Percentiles rank a stretch among this genome's conserved stretches.
Conservation (phyloP, 2,888 invertebrate species). For the Pyrocoelia pectoralis region DNA sequence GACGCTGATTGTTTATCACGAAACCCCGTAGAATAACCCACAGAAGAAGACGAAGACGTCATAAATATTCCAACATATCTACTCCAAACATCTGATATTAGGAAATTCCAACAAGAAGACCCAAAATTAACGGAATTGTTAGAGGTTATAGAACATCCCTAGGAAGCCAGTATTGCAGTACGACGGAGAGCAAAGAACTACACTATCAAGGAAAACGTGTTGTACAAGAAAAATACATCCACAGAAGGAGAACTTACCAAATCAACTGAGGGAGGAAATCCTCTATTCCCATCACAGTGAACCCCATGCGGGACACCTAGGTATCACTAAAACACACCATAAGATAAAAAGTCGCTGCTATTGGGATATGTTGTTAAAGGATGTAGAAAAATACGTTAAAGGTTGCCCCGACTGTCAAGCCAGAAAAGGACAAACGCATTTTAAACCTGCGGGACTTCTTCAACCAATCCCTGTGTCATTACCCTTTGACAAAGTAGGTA, state of each 20-base stretch:
- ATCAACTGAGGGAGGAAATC: not conserved
- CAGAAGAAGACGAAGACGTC: constrained; percentile 1
- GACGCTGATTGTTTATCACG: constrained; percentile 28
- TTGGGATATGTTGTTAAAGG: constrained; percentile 22
- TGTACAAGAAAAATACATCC: constrained; percentile 10
- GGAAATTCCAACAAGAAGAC: constrained; percentile 10
- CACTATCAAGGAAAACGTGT: not conserved
- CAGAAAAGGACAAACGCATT: constrained; percentile 21
- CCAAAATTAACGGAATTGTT: not conserved
- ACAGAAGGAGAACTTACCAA: not conserved
- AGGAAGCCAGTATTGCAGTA: not conserved
- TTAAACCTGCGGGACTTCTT: constrained; percentile 21
- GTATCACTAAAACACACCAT: constrained; percentile 13
- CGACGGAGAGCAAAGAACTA: not conserved
- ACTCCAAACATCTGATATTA: constrained; percentile 6
- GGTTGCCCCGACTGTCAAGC: constrained; percentile 32
- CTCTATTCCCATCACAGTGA: constrained; percentile 16
- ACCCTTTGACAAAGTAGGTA: constrained; percentile 21
- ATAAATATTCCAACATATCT: constrained; percentile 16
- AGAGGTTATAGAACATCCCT: not conserved
- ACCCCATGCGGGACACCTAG: constrained; percentile 14
- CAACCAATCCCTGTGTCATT: constrained; percentile 17
- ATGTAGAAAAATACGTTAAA: constrained; percentile 33
- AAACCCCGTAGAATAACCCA: not conserved
- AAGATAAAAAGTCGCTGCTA: constrained; percentile 29